Conservation (phyloP, 2,113 vertebrate genomes). For the Aspidoscelis tigris region DNA sequence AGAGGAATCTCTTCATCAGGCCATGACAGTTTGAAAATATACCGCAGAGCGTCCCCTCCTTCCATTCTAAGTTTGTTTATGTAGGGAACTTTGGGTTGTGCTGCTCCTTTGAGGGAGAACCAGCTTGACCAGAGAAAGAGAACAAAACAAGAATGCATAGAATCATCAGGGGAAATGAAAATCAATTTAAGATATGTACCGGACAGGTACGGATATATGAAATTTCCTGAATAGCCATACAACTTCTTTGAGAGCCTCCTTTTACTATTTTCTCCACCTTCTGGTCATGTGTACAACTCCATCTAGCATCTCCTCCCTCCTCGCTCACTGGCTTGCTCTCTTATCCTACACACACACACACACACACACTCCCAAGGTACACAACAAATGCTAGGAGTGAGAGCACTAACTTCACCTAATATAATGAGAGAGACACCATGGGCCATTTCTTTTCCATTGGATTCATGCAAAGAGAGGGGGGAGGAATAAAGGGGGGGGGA, state of each 20-base stretch:
- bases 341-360: not conserved
- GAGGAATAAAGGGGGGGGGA: conserved; percentile 4
- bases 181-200: conserved; percentile 12
- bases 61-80: not conserved
- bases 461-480: conserved; percentile 18
- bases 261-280: conserved; percentile 56
- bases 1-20: not conserved
- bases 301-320: conserved; percentile 33
- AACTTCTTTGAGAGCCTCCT: conserved; percentile 55
- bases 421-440: conserved; percentile 55
- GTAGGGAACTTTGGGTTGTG: not conserved
- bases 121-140: conserved; percentile 1
- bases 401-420: conserved; percentile 58
- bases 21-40: conserved; percentile 17
- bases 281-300: conserved; percentile 65
- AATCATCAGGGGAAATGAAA: no score
- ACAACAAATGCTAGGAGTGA: conserved; percentile 40
- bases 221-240: conserved; percentile 30
- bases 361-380: conserved; percentile 53
- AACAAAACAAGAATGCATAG: not conserved
- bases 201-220: conserved; percentile 12
- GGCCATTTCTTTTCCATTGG: conserved; percentile 40
- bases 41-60: not conserved
- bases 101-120: not conserved
- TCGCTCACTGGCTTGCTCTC: not conserved